phyloP scores from a whole-genome alignment of 37 sponge, comb jelly and placozoan species.

The Hormiphora californensis region DNA sequence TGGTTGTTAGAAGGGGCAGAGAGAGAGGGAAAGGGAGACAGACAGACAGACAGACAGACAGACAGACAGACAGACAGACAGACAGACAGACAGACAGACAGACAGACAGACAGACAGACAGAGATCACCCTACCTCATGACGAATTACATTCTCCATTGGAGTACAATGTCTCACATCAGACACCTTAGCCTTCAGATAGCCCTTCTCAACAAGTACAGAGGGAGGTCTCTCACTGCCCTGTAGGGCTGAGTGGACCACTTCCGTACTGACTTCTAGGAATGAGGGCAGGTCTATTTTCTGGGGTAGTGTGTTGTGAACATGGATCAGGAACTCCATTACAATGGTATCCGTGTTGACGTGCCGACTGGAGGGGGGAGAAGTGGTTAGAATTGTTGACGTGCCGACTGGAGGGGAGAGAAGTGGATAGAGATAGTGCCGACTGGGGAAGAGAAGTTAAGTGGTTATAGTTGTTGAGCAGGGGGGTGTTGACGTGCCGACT shows the following conservation, averaged over 20 bases:
- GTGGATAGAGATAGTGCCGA: no score
- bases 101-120: background rate
- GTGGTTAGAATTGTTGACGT: no score
- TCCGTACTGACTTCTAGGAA: constrained; percentile 23
- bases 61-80: background rate
- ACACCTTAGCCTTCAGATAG: constrained; percentile 5
- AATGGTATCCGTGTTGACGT: background rate
- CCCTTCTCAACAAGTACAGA: constrained; percentile 29
- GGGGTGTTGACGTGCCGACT: no score
- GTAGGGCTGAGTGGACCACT: constrained; percentile 13
- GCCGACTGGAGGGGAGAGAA: no score
- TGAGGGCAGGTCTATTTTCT: constrained; percentile 7
- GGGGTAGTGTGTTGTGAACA: constrained; percentile 37
- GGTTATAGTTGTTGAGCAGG: no score
- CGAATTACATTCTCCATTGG: constrained; percentile 30
- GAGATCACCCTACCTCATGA: background rate
- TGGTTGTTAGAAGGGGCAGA: background rate
- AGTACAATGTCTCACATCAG: background rate
- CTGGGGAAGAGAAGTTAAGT: no score
- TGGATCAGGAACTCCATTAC: constrained; percentile 56
- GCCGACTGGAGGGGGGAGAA: background rate
- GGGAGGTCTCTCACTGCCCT: constrained; percentile 8
- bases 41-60: background rate
- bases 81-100: background rate
- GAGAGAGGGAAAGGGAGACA: background rate